Evolutionary conservation across 2,797 vertebrate genomes (phyloP).

Genomic region (Thunnus albacares): DNA sequence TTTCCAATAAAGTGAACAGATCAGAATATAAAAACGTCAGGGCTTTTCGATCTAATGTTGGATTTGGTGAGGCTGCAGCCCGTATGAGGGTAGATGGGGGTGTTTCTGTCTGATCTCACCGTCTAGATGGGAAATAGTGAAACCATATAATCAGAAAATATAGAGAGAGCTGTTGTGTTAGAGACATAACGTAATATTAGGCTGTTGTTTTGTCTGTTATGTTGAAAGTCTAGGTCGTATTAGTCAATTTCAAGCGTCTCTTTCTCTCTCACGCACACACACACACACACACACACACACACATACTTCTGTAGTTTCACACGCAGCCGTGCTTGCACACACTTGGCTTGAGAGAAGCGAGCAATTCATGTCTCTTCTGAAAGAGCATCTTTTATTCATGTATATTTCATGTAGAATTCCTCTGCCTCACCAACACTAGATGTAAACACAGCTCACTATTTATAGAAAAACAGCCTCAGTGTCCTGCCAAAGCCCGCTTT

Average conservation of each 20-base stretch:
- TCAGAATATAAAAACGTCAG: constrained; percentile 27
- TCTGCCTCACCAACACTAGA: constrained; percentile 44
- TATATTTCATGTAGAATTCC: constrained; percentile 63
- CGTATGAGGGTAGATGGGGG: constrained; percentile 20
- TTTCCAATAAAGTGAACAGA: constrained; percentile 1
- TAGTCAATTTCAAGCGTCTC: neutral
- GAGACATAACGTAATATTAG: neutral
- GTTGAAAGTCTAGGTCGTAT: constrained; percentile 19
- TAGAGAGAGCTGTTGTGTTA: neutral
- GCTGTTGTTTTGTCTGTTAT: constrained; percentile 26
- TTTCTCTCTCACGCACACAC: neutral
- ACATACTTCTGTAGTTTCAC: constrained; percentile 32
- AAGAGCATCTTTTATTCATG: constrained; percentile 76
- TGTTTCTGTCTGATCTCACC: neutral
- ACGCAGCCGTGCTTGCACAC: constrained; percentile 23
- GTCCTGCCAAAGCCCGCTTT: neutral
- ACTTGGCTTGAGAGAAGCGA: constrained; percentile 27
- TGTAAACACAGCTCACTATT: constrained; percentile 71
- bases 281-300: neutral
- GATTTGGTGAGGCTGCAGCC: constrained; percentile 14
- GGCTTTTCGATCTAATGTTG: constrained; percentile 25
- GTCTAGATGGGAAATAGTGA: neutral
- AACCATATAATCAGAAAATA: neutral
- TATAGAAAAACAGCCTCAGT: constrained; percentile 55
- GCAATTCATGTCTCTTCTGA: constrained; percentile 43